Evolutionary conservation across 2,797 vertebrate species (phyloP).

Genomic region (Schizothorax lantsangensis): DNA sequence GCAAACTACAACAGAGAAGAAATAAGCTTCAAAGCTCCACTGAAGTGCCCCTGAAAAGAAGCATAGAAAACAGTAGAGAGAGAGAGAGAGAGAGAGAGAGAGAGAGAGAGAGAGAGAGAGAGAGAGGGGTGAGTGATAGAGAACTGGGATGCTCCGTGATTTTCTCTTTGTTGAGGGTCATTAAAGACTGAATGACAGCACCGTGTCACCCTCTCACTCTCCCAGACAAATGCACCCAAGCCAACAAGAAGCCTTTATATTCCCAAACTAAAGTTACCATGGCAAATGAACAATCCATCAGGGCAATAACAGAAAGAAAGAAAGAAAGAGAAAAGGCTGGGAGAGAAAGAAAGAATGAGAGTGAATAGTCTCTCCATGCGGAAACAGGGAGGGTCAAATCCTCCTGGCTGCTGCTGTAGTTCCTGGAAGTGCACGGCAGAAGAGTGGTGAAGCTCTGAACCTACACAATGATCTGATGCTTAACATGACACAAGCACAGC

Average conservation of each 20-base stretch:
- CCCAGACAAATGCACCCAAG: slow-evolving; percentile 57
- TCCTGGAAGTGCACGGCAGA: slow-evolving; percentile 67
- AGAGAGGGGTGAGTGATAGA: neutral
- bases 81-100: neutral
- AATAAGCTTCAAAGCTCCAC: slow-evolving; percentile 5
- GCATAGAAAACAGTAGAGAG: neutral
- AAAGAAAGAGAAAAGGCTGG: slow-evolving; percentile 63
- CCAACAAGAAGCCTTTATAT: slow-evolving; percentile 62
- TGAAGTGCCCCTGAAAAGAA: slow-evolving; percentile 23
- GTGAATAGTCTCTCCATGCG: slow-evolving; percentile 66
- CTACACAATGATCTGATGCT: neutral
- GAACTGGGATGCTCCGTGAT: slow-evolving; percentile 12
- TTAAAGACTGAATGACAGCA: slow-evolving; percentile 44
- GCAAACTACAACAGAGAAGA: neutral
- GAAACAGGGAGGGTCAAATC: slow-evolving; percentile 17
- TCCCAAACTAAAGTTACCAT: slow-evolving; percentile 73
- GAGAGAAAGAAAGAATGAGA: slow-evolving; percentile 60
- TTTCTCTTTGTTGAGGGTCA: slow-evolving; percentile 36
- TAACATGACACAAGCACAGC: slow-evolving; percentile 18
- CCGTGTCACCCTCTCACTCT: slow-evolving; percentile 42
- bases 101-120: neutral
- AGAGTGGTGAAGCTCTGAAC: slow-evolving; percentile 32
- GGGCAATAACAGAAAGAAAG: slow-evolving; percentile 46
- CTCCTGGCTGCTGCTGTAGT: slow-evolving; percentile 67
- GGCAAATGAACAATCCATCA: slow-evolving; percentile 64